Conservation (phyloP, 2,113 vertebrate species). For the Marmota flaviventris region DNA sequence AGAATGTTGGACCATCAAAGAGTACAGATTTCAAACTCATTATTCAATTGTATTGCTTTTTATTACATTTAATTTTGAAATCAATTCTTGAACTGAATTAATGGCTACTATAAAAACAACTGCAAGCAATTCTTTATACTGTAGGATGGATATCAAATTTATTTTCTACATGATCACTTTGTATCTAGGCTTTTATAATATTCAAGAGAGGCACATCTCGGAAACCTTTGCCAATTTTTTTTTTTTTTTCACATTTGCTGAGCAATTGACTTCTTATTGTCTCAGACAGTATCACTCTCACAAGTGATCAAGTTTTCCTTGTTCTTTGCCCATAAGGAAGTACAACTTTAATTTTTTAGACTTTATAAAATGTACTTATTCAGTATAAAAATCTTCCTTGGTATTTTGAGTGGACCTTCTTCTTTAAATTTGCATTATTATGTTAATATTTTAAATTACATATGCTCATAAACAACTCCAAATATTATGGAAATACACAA, state of each 20-base stretch:
- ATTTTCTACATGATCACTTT: neutral
- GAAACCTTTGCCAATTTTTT: neutral
- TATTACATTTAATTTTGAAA: slow-evolving; percentile 29
- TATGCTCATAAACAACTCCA: neutral
- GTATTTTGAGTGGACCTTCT: neutral
- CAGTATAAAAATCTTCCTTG: neutral
- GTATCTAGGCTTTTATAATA: neutral
- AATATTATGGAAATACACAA: neutral
- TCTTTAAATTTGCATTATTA: neutral
- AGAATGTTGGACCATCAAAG: neutral
- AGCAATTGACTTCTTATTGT: neutral
- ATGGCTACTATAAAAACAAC: neutral
- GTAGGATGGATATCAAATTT: neutral
- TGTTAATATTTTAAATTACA: slow-evolving; percentile 6
- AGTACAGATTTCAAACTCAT: neutral
- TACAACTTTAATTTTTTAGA: neutral
- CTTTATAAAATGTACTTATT: neutral
- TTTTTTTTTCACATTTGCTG: neutral
- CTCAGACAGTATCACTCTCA: neutral
- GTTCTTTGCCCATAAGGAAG: neutral
- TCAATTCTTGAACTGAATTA: neutral
- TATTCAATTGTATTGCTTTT: neutral
- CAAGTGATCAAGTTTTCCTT: neutral
- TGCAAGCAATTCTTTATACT: neutral
- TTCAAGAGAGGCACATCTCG: slow-evolving; percentile 20